A percentile compares a stretch with the other conserved stretches of the same genome.
These are phyloP conservation scores for Malurus splendens DNA, from an alignment of 2,797 vertebrate genomes.

Conservation along the genomic window DNA sequence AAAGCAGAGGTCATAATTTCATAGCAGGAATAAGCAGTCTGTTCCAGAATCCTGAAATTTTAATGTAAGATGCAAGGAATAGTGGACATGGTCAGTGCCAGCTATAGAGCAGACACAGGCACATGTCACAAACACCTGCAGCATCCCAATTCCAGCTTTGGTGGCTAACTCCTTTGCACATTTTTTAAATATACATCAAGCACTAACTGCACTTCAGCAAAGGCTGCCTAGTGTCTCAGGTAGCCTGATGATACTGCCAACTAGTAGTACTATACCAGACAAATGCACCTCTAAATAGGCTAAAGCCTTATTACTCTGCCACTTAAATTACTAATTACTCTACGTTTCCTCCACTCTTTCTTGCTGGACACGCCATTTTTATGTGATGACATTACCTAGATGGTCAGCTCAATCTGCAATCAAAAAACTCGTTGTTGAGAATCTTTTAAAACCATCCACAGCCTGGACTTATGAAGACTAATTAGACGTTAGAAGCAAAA, in stretches of 20 bases:
- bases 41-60: neutral
- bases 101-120: neutral
- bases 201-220: neutral
- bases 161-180: neutral
- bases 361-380: neutral
- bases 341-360: neutral
- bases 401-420: neutral
- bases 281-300: neutral
- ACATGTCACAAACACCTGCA: neutral
- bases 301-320: neutral
- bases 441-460: neutral
- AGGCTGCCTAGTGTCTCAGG: neutral
- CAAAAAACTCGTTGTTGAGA: neutral
- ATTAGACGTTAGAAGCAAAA: neutral
- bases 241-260: neutral
- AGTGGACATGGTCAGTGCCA: fast-evolving
- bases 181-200: neutral
- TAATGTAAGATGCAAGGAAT: neutral
- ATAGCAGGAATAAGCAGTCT: neutral
- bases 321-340: neutral
- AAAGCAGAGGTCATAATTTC: neutral
- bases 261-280: neutral
- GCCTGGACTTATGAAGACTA: neutral
- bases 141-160: neutral
- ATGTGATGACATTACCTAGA: neutral